phyloP scores from a whole-genome alignment of 53 echinoderm and acorn worm genomes.

The Luidia sarsii region DNA sequence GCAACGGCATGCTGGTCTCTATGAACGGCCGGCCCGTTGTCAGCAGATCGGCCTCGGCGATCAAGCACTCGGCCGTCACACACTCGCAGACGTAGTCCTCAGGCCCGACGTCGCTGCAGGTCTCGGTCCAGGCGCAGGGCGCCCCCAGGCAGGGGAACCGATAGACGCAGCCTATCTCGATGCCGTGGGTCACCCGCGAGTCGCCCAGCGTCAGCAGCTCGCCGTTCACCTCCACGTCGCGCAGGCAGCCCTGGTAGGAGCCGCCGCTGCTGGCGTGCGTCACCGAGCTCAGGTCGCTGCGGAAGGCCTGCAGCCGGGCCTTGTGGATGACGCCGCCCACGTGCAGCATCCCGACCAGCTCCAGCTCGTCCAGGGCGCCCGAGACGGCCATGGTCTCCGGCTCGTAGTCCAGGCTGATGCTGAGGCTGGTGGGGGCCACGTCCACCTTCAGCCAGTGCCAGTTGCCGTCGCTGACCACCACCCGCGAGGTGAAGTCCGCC shows the following conservation, averaged over 20 bases:
- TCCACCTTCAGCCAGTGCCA: constrained; percentile 94
- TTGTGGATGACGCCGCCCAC: constrained; percentile 90
- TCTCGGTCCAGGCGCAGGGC: constrained; percentile 66
- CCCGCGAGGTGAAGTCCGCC: constrained; percentile 64
- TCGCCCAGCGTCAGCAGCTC: constrained; percentile 80
- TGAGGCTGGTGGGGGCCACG: constrained; percentile 43
- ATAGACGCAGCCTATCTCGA: constrained; percentile 82
- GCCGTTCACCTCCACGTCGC: constrained; percentile 83
- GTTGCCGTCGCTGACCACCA: constrained; percentile 59
- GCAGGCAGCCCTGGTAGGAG: constrained; percentile 82
- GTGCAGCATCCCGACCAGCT: constrained; percentile 70
- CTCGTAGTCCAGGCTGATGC: constrained; percentile 84
- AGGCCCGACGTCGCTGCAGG: constrained; percentile 69
- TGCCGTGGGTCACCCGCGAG: constrained; percentile 82
- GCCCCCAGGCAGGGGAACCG: constrained; percentile 72
- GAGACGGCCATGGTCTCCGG: constrained; percentile 66
- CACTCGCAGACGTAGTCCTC: constrained; percentile 65
- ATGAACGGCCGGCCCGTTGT: constrained; percentile 25
- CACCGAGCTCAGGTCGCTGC: constrained; percentile 71
- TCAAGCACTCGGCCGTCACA: constrained; percentile 49
- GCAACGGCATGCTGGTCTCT: constrained; percentile 22
- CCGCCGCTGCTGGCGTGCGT: constrained; percentile 83
- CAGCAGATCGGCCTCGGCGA: not conserved
- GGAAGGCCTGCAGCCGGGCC: constrained; percentile 73
- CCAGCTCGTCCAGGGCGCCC: constrained; percentile 38